phyloP scores from a whole-genome alignment of 2,113 vertebrate species.

The Mesembrinibis cayennensis region DNA sequence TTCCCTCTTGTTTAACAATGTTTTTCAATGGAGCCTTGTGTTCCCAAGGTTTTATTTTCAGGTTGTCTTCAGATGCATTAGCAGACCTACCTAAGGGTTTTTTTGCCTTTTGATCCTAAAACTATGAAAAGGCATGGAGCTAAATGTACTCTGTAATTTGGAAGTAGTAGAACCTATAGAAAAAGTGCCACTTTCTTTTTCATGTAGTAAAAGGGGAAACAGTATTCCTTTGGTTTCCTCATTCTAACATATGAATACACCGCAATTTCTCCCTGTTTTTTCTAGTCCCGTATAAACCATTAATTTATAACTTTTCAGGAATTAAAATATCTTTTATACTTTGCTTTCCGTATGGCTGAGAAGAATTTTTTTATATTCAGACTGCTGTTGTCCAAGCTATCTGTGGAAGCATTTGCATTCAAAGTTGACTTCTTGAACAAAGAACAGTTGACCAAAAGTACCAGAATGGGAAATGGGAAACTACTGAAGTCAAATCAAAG shows the following conservation, averaged over 20 bases:
- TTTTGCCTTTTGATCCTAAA: neutral
- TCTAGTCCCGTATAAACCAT: neutral
- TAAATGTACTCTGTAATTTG: neutral
- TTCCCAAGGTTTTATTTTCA: neutral
- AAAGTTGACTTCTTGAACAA: neutral
- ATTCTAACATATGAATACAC: neutral
- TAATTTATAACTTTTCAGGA: neutral
- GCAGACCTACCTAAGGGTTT: neutral
- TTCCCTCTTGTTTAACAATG: neutral
- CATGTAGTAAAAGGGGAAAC: neutral
- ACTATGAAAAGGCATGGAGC: neutral
- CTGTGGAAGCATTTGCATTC: neutral
- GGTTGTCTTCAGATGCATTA: neutral
- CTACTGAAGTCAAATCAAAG: neutral
- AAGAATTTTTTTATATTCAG: neutral
- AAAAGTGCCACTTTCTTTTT: neutral
- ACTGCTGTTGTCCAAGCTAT: neutral
- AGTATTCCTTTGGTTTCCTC: neutral
- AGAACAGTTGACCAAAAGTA: neutral
- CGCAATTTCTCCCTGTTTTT: neutral
- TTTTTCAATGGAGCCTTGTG: neutral
- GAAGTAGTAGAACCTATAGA: neutral
- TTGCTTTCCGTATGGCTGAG: neutral
- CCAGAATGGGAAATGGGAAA: neutral
- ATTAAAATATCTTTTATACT: neutral